Percentiles rank a stretch among this genome's conserved stretches.
These are phyloP conservation scores for Channa maculata DNA, from an alignment of 2,113 vertebrate species.

Conservation along the genomic window DNA sequence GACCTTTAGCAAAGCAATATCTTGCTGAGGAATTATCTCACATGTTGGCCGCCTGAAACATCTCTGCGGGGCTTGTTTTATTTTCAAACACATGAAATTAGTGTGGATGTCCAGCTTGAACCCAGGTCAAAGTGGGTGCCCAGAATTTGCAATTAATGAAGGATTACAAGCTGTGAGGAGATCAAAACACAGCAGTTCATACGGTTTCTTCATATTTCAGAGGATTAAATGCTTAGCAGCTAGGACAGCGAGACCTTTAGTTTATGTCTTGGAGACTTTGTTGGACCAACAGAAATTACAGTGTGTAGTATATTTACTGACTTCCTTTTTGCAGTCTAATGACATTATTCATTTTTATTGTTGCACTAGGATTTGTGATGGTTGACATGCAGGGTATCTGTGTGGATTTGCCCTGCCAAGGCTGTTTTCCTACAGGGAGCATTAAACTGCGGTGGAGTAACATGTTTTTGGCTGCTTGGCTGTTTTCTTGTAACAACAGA, in stretches of 20 bases:
- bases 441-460: not conserved
- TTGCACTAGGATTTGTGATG: not conserved
- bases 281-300: not conserved
- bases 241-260: constrained; percentile 21
- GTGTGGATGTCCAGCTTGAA: constrained; percentile 35
- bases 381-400: not conserved
- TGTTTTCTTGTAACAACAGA: not conserved
- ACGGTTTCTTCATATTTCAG: constrained; percentile 71
- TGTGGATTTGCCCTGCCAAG: not conserved
- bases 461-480: not conserved
- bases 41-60: not conserved
- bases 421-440: not conserved
- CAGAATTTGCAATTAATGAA: constrained; percentile 74
- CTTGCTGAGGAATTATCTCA: constrained; percentile 28
- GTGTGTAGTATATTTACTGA: no score
- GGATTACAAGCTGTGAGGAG: constrained; percentile 65
- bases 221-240: constrained; percentile 68
- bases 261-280: constrained; percentile 33
- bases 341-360: no score
- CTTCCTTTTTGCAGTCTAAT: not conserved
- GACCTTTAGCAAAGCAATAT: constrained; percentile 4
- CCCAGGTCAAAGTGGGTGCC: constrained; percentile 56
- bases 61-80: constrained; percentile 7
- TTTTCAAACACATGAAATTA: constrained; percentile 35
- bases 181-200: constrained; percentile 64